A percentile compares a stretch with the other conserved stretches of the same genome.
Conservation (phyloP, 2,113 vertebrate species). For the Otocyon megalotis region DNA sequence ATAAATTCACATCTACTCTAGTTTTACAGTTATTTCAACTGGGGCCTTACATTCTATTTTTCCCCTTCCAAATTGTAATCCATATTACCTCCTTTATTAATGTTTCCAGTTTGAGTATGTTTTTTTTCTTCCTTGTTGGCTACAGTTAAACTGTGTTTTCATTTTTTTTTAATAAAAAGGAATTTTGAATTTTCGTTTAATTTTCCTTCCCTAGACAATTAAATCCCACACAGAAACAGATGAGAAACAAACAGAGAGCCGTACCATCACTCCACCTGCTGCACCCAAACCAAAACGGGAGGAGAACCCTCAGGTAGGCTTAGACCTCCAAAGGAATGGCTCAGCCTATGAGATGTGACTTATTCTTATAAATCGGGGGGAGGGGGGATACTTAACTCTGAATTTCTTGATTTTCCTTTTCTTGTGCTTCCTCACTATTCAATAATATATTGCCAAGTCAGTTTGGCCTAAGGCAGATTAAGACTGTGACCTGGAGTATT, state of each 20-base stretch:
- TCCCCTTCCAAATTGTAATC: slow-evolving; percentile 64
- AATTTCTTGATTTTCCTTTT: background rate
- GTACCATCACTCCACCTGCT: slow-evolving; percentile 91
- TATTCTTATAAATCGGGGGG: background rate
- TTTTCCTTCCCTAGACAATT: slow-evolving; percentile 89
- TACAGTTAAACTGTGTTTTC: background rate
- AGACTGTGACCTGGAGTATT: background rate
- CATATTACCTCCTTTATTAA: slow-evolving; percentile 53
- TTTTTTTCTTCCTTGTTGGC: slow-evolving; percentile 2
- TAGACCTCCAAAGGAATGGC: accelerated
- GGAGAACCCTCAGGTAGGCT: slow-evolving; percentile 96
- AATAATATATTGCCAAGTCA: background rate
- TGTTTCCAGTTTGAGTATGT: background rate
- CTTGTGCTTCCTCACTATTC: background rate
- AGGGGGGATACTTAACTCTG: background rate
- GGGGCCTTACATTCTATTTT: background rate
- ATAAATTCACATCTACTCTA: background rate
- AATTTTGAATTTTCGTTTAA: slow-evolving; percentile 72
- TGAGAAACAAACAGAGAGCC: slow-evolving; percentile 90
- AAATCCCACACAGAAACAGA: slow-evolving; percentile 93
- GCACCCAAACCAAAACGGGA: slow-evolving; percentile 95
- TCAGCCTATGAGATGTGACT: accelerated
- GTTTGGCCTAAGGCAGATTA: background rate
- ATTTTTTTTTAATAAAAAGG: slow-evolving; percentile 68
- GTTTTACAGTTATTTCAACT: background rate